Evolutionary conservation across 2,888 invertebrate genomes (phyloP), one percentile per base, ranked within the genome.

Genomic region (Melanostoma mellinum): DNA sequence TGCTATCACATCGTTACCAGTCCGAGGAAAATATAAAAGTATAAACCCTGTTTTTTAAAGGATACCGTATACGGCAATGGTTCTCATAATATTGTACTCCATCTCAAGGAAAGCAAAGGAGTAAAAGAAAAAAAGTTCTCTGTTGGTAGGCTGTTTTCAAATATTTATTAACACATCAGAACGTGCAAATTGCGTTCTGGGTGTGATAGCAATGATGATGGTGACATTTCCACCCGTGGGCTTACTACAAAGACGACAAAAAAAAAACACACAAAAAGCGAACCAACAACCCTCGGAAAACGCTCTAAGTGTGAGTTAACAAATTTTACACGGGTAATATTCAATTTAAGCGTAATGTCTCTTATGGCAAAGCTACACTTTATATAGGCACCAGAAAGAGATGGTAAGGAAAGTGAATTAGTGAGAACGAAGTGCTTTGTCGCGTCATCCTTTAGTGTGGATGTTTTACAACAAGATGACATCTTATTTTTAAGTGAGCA

Each of bases 291-390:
- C 84, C 69, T 63, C 44, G 42, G 6, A 60, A 44, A 74, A 78
- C 58, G 71, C 20, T 53, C 67, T 75, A 75, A 79, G 86, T 86
- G 86, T 85, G 86, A 87, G 85, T 87, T 88, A 89, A 88, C 88
- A 87, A 87, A 88, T 89, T 90, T 89, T 88, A 89, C 88, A 88
- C 86, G 87, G 88, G 89, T 86, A 88, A 88, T 88, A 89, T 88
- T 89, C 89, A 88, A 89, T 88, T 88, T 89, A 85, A 69, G 85
- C 61, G 86, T 67, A 84, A 84, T 84, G 79, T 67, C 63, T 76
- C 67, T 63, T 68, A 68, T 71, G 61, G 61, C 40, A 42, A 50
- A 75, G 69, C 48, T 32, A 55, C 69, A 60, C 46, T 50, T 38
- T 46, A 38, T 30, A 44, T 40, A 33, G 30, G 48, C 20, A 20